Percentiles rank a stretch among this genome's conserved stretches.
Conservation (phyloP, 1,140 invertebrate genomes). For the Dryas iulia region DNA sequence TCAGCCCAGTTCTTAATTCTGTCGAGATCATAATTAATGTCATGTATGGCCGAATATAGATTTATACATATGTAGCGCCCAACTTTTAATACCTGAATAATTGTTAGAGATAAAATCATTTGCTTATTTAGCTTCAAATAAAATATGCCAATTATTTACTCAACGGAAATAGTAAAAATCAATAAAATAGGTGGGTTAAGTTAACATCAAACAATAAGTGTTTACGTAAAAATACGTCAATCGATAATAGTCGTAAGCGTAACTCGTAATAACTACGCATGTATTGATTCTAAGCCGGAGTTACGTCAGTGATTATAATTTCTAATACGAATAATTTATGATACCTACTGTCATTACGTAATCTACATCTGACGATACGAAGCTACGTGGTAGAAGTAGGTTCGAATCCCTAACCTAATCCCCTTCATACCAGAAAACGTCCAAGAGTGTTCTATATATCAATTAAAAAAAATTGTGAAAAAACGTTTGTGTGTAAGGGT, state of each 20-base stretch:
- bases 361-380: too few species aligned
- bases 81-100: too few species aligned
- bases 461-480: too few species aligned
- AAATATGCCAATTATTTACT: background rate
- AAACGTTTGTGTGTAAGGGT: too few species aligned
- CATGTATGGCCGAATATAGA: background rate
- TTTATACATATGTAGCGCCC: too few species aligned
- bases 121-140: background rate
- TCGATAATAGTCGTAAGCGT: background rate
- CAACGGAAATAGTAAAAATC: background rate
- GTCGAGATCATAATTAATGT: slow-evolving; percentile 1
- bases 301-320: background rate
- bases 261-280: background rate
- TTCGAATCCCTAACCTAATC: too few species aligned
- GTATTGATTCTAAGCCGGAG: background rate
- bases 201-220: background rate
- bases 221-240: background rate
- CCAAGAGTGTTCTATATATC: too few species aligned
- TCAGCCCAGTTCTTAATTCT: background rate
- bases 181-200: background rate
- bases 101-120: too few species aligned
- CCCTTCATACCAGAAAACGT: too few species aligned
- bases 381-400: background rate
- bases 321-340: background rate
- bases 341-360: background rate